Conservation (phyloP, 2,113 vertebrate genomes). For the Gracilinanus agilis region DNA sequence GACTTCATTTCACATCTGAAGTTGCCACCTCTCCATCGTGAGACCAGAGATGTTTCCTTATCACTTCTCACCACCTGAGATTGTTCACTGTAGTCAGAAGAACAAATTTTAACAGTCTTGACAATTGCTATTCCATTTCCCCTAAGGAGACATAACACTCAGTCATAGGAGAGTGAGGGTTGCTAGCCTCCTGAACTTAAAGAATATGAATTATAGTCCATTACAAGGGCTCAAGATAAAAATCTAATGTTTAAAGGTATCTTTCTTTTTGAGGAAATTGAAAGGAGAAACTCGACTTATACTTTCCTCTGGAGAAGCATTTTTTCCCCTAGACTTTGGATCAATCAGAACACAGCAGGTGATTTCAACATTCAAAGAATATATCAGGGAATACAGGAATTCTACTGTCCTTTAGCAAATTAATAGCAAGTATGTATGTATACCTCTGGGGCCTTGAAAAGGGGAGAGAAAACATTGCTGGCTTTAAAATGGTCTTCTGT, state of each 20-base stretch:
- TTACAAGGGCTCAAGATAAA: neutral
- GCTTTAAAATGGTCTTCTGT: conserved; percentile 35
- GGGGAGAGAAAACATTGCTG: conserved; percentile 32
- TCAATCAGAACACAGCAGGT: neutral
- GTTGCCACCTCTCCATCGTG: neutral
- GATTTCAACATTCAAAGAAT: neutral
- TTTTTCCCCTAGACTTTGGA: neutral
- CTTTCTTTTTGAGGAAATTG: neutral
- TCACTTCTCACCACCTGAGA: neutral
- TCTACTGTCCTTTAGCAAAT: conserved; percentile 9
- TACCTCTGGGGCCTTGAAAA: conserved; percentile 25
- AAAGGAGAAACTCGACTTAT: neutral
- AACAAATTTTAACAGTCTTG: neutral
- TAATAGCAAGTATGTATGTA: conserved; percentile 35
- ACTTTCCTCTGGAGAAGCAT: neutral
- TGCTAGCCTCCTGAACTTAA: neutral
- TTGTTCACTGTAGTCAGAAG: neutral
- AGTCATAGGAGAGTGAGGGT: neutral
- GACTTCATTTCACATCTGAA: neutral
- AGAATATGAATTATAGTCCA: neutral
- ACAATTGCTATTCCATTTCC: neutral
- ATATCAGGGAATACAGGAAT: conserved; percentile 5
- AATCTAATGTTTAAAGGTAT: neutral
- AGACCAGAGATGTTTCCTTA: neutral
- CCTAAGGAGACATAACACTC: neutral